A percentile compares a stretch with the other conserved stretches of the same genome.
Evolutionary conservation across 2,113 vertebrate genomes (phyloP).

Genomic region (Chaenocephalus aceratus): DNA sequence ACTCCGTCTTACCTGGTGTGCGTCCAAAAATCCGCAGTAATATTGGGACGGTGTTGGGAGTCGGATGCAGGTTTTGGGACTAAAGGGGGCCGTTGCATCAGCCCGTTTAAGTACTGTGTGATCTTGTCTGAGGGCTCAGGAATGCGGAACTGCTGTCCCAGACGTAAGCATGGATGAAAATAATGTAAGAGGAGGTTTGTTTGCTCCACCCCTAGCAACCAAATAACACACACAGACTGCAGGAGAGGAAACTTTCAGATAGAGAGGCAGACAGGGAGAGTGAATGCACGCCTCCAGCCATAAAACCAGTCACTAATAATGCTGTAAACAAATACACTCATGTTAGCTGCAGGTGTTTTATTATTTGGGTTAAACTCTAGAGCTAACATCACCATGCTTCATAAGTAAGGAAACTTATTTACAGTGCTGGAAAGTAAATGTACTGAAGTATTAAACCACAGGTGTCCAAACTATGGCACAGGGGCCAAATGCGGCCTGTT

Average conservation of each 20-base stretch:
- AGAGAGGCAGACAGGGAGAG: constrained; percentile 32
- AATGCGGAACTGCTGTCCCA: constrained; percentile 92
- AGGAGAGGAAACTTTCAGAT: constrained; percentile 84
- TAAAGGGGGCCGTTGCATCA: constrained; percentile 88
- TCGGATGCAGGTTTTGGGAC: constrained; percentile 69
- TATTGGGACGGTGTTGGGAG: constrained; percentile 13
- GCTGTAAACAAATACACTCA: constrained; percentile 29
- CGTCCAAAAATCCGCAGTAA: constrained; percentile 71
- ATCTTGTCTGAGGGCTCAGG: constrained; percentile 86
- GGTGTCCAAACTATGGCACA: no score
- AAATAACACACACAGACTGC: constrained; percentile 74
- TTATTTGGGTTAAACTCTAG: not conserved
- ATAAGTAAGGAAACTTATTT: not conserved
- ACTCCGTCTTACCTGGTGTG: constrained; percentile 69
- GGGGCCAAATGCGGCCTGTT: no score
- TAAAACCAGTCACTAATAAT: constrained; percentile 31
- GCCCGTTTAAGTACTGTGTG: constrained; percentile 88
- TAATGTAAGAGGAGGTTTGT: constrained; percentile 61
- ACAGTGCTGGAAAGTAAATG: not conserved
- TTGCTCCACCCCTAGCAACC: constrained; percentile 85
- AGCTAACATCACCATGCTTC: not conserved
- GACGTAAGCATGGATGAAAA: constrained; percentile 87
- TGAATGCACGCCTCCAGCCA: constrained; percentile 60
- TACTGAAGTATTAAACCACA: no score
- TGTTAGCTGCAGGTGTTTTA: constrained; percentile 25